Percentiles rank a stretch among this genome's conserved stretches.
phyloP scores from a whole-genome alignment of 1,140 invertebrate species.

The Cyclargus thomasi region DNA sequence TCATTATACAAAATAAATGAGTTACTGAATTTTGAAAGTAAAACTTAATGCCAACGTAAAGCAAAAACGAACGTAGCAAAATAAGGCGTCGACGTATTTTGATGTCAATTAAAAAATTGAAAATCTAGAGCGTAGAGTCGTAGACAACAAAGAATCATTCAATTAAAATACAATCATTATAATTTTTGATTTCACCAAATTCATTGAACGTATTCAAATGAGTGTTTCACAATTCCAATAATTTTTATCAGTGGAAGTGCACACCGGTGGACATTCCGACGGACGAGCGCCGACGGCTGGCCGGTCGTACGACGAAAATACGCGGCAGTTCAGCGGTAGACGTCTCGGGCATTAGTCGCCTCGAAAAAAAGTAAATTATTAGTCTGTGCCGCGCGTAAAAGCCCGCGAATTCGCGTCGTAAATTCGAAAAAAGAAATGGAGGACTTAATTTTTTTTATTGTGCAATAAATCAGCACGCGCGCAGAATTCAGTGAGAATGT shows the following conservation, averaged over 20 bases:
- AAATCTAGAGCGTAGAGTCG: not conserved
- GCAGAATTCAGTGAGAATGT: constrained; percentile 32
- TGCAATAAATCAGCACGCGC: not conserved
- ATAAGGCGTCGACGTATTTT: no score
- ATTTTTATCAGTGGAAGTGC: constrained; percentile 25
- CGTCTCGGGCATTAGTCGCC: constrained; percentile 26
- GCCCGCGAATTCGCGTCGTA: constrained; percentile 24
- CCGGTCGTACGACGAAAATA: not conserved
- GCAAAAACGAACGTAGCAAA: no score
- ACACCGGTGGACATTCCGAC: constrained; percentile 25
- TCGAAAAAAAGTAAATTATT: constrained; percentile 24
- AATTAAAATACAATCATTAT: constrained; percentile 12
- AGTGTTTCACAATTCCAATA: constrained; percentile 8
- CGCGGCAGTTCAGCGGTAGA: constrained; percentile 31
- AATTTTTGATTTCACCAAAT: constrained; percentile 12
- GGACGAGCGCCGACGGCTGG: constrained; percentile 2
- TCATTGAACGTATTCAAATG: constrained; percentile 11
- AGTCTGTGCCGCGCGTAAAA: constrained; percentile 27
- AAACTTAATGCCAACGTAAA: no score
- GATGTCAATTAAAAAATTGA: no score
- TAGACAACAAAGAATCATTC: not conserved
- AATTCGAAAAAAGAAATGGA: constrained; percentile 14
- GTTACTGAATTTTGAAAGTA: no score
- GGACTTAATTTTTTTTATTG: constrained; percentile 2
- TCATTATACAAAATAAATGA: no score